These are phyloP conservation scores for Drymodes brunneopygia DNA, from an alignment of 2,113 vertebrate species.

Conservation along the genomic window DNA sequence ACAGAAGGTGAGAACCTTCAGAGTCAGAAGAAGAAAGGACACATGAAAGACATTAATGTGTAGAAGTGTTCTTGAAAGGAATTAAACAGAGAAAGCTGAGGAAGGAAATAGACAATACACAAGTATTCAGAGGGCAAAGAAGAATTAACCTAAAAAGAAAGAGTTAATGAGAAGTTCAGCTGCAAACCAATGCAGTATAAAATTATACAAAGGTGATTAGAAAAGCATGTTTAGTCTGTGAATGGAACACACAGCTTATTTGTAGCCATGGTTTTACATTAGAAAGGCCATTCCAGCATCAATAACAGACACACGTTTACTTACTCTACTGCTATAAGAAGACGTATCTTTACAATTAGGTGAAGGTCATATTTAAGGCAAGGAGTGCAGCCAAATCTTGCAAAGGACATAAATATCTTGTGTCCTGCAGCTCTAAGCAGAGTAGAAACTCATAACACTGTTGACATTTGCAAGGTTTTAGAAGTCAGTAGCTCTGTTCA, in stretches of 20 bases:
- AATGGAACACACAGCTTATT: background rate
- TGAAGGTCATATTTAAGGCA: background rate
- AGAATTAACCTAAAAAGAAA: background rate
- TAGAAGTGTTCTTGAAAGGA: background rate
- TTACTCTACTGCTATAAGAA: background rate
- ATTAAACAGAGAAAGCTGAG: background rate
- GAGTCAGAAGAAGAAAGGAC: background rate
- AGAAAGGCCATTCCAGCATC: background rate
- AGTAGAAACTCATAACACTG: background rate
- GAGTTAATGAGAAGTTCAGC: background rate
- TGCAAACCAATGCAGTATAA: background rate
- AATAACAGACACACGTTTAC: background rate
- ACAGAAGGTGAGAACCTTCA: background rate
- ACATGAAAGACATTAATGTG: fast-evolving
- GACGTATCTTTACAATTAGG: background rate
- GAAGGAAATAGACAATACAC: background rate
- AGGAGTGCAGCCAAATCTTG: background rate
- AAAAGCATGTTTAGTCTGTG: background rate
- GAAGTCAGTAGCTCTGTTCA: conserved; percentile 5
- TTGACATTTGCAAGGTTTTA: conserved; percentile 34
- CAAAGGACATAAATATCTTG: background rate
- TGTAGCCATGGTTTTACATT: background rate
- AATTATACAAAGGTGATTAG: background rate
- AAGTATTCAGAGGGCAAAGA: background rate
- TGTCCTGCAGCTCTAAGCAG: background rate